phyloP scores from a whole-genome alignment of 2,113 vertebrate species.

The Oreochromis aureus region DNA sequence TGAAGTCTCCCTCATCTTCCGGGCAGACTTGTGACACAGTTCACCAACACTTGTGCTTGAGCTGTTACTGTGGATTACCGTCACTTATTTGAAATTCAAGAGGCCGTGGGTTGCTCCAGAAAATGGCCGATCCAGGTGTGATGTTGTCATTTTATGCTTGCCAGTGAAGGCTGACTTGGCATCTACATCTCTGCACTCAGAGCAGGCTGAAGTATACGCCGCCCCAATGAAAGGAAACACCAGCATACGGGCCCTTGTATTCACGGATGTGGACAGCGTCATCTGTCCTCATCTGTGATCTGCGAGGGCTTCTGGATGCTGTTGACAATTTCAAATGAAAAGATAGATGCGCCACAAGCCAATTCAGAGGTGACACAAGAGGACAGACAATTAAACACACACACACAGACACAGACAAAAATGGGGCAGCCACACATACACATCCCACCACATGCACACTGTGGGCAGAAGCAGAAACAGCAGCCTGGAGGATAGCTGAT shows the following conservation, averaged over 20 bases:
- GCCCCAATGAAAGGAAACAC: not conserved
- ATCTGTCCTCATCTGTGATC: not conserved
- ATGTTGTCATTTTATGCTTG: conserved; percentile 10
- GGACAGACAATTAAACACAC: not conserved
- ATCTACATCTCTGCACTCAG: conserved; percentile 8
- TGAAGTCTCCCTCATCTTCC: not conserved
- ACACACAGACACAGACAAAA: not conserved
- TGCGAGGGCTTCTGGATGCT: not conserved
- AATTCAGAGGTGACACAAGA: conserved; percentile 5
- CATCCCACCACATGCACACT: not conserved
- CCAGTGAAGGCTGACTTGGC: not conserved
- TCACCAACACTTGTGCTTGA: not conserved
- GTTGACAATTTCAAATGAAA: not conserved
- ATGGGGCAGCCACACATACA: not conserved
- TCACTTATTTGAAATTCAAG: not conserved
- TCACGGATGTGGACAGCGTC: not conserved
- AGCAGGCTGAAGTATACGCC: not conserved
- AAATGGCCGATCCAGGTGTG: conserved; percentile 58
- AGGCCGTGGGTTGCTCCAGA: conserved; percentile 9
- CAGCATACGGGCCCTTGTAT: not conserved
- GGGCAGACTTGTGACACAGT: not conserved
- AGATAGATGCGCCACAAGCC: not conserved
- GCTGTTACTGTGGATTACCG: not conserved
- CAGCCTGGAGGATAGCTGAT: not conserved
- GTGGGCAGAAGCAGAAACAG: not conserved